Conservation (phyloP, 2,888 invertebrate species). For the Lamellibrachia satsuma region DNA sequence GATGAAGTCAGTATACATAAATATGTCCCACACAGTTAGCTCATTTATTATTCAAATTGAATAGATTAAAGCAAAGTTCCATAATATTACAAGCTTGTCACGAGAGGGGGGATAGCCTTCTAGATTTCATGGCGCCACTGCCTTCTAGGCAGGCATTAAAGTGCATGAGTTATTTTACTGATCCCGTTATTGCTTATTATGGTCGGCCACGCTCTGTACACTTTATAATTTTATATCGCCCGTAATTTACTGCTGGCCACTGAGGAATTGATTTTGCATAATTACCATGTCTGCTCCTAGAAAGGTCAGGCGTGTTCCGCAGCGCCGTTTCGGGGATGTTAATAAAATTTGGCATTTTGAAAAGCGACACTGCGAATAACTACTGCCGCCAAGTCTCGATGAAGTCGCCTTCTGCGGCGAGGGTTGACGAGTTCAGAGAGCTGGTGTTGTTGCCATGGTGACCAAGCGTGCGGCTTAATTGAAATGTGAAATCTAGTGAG, state of each 20-base stretch:
- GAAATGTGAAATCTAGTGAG: slow-evolving; percentile 12
- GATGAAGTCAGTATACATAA: background rate
- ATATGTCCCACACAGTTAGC: background rate
- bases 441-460: background rate
- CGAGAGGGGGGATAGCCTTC: background rate
- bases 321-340: background rate
- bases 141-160: background rate
- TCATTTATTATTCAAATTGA: background rate
- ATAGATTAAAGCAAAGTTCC: slow-evolving; percentile 13
- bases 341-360: slow-evolving; percentile 17
- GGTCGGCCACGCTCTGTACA: background rate
- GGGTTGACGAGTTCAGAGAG: background rate
- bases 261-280: background rate
- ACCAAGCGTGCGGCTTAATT: background rate
- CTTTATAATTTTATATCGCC: slow-evolving; percentile 17
- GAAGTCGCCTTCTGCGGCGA: background rate
- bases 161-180: slow-evolving; percentile 6
- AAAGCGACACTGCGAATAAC: background rate
- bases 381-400: background rate
- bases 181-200: background rate
- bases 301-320: background rate
- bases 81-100: background rate
- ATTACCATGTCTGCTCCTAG: background rate
- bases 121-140: background rate
- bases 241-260: background rate